Evolutionary conservation across 2,888 invertebrate species (phyloP), one percentile per base, ranked within the genome.

Genomic region (Perizoma affinitatum): DNA sequence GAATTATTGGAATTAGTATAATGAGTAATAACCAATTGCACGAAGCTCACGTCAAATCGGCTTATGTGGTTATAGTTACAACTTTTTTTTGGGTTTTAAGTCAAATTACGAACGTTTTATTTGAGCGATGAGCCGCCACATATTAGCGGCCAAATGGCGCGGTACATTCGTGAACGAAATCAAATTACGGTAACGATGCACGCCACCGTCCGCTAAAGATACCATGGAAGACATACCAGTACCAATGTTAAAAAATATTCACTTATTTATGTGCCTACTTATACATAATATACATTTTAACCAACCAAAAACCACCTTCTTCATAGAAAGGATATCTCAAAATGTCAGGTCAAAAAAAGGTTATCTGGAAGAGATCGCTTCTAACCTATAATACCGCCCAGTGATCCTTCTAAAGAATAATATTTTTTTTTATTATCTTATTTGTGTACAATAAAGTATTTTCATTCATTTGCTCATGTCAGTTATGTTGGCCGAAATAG

Each of bases 171-270:
- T 83, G 82, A 86, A 88, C 84, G 82, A 86, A 90, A 88, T 88
- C 84, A 84, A 88, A 91, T 92, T 88, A 90, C 82, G 81, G 83
- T 89, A 89, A 90, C 85, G 85, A 87, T 79, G 82, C 91, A 89
- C 88, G 90, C 90, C 78, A 76, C 65, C 70, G 22, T 22, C 22
- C 22, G 81, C 90, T 83, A 87, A 86, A 78, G 54, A 54, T 58
- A 44, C 48, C 58, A 43, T 52, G 47, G 45, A 53, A 22, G 0
- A 42, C 38, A 22, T 11, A 6, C 47, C 11, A 38, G 8, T 22
- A 54, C n/a, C 8, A 8, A 42, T 1, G 11, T 44, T 43, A 35
- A 4, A 9, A 9, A 54, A 43, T 35, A 38, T 36, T 38, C 55
- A 44, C 46, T 46, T 34, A 9, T n/a, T 46, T 34, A 9, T n/a